Evolutionary conservation across 2,888 invertebrate genomes (phyloP).

Genomic region (Alentia gelatinosa): DNA sequence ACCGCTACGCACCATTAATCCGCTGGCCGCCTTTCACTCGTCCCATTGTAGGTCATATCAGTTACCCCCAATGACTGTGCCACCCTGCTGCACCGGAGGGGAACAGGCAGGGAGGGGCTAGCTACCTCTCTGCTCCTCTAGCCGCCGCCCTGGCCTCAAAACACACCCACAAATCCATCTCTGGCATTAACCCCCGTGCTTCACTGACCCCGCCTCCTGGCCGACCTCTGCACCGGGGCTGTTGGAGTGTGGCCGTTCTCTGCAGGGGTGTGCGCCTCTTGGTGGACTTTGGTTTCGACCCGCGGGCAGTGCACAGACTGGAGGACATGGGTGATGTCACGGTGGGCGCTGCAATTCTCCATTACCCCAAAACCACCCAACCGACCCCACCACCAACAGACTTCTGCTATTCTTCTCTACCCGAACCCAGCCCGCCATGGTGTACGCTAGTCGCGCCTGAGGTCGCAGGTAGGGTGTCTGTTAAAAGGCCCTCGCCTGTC

Average conservation of each 20-base stretch:
- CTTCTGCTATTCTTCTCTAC: no score
- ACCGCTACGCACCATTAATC: constrained; percentile 28
- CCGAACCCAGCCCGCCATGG: no score
- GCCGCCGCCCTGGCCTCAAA: background rate
- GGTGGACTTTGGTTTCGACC: constrained; percentile 1
- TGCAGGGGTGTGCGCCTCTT: background rate
- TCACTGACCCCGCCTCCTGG: no score
- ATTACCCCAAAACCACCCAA: no score
- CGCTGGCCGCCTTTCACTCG: background rate
- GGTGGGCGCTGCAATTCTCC: no score
- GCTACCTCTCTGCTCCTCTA: background rate
- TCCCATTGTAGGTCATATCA: constrained; percentile 5
- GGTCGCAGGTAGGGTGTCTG: constrained; percentile 1
- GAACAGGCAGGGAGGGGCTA: background rate
- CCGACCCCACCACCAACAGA: background rate
- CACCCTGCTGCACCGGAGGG: background rate
- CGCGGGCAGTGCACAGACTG: background rate
- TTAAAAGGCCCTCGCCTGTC: background rate
- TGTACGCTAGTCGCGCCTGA: background rate
- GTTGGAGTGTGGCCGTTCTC: background rate
- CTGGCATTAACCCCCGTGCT: background rate
- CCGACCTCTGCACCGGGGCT: no score
- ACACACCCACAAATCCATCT: background rate
- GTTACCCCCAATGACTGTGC: background rate
- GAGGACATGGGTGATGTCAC: background rate